Evolutionary conservation across 1,140 invertebrate species (phyloP).

Genomic region (Brachionus calyciflorus): DNA sequence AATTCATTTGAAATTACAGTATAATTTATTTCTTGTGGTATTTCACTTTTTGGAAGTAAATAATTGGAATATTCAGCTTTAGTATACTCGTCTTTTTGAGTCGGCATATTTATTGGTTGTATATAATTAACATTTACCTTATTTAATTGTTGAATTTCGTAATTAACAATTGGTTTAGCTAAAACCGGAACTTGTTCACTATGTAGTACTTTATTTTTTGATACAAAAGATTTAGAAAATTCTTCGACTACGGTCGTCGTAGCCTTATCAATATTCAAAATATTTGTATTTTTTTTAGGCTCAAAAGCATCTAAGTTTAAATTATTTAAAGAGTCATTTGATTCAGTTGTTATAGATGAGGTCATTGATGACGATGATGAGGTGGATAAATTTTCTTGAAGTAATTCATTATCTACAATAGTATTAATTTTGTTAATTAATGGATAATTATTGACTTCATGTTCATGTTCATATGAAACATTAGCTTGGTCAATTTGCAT

Average conservation of each 20-base stretch:
- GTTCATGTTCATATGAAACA: neutral
- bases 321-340: conserved; percentile 8
- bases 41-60: neutral
- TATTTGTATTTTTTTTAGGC: neutral
- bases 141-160: neutral
- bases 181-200: neutral
- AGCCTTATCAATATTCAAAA: neutral
- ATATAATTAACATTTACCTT: neutral
- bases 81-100: neutral
- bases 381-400: neutral
- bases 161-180: neutral
- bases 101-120: conserved; percentile 5
- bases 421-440: neutral
- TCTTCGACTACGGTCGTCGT: neutral
- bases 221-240: no score
- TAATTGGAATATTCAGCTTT: neutral
- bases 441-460: neutral
- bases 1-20: neutral
- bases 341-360: neutral
- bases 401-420: neutral
- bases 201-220: neutral
- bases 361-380: neutral
- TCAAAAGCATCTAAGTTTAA: conserved; percentile 27
- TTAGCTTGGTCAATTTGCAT: conserved; percentile 25
- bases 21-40: neutral